phyloP scores from a whole-genome alignment of 92 coral and sea anemone species.

The Porites cylindrica region DNA sequence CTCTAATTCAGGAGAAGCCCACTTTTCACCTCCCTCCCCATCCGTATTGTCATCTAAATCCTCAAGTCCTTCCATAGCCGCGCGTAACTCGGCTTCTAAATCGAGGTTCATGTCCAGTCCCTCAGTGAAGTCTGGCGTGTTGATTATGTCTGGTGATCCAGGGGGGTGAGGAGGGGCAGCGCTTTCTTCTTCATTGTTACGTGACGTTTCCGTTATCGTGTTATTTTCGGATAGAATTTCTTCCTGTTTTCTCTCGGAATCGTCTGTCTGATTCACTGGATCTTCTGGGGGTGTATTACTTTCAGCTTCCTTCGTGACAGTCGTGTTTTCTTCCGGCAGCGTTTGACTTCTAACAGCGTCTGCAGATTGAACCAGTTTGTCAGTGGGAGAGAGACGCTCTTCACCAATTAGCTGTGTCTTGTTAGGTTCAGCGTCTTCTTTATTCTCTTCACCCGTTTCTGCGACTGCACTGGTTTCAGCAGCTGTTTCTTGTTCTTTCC shows the following conservation, averaged over 20 bases:
- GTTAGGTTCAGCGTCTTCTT: background rate
- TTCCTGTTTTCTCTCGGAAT: constrained; percentile 19
- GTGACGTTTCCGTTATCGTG: background rate
- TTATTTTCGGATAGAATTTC: background rate
- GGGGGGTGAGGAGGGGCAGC: constrained; percentile 69
- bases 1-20: constrained; percentile 36
- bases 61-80: constrained; percentile 86
- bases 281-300: background rate
- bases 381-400: background rate
- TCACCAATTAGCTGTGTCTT: background rate
- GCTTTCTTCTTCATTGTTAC: background rate
- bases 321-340: background rate
- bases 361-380: background rate
- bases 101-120: constrained; percentile 83
- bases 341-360: background rate
- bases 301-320: background rate
- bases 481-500: background rate
- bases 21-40: background rate
- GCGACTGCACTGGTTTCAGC: background rate
- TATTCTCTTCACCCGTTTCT: constrained; percentile 4
- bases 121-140: constrained; percentile 79
- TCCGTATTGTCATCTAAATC: constrained; percentile 48
- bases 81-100: constrained; percentile 77
- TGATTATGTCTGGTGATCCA: constrained; percentile 74
- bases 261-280: background rate